Evolutionary conservation across 2,113 vertebrate genomes (phyloP), one percentile per base, ranked within the genome.

Genomic region (Tringa solitaria): DNA sequence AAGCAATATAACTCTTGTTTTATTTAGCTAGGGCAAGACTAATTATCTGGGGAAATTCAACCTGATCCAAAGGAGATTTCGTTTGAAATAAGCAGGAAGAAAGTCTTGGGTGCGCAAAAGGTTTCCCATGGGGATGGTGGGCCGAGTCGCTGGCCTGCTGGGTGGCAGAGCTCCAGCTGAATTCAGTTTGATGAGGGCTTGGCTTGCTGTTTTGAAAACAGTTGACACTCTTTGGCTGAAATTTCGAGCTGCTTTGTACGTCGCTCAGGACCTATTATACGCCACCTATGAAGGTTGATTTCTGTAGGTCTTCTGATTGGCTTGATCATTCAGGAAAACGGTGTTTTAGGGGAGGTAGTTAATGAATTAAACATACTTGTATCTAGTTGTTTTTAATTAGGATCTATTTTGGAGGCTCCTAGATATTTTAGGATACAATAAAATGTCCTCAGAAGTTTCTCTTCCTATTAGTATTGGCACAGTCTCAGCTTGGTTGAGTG

Each of bases 1-100:
- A 68, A 96, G 86, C 70, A 79, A 32, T 96, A 76, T 91, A 96
- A 80, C 81, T 94, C 78, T 67, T 89, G 86, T 89, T 94, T 82
- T 92, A 91, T 97, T 95, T 90, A 95, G 88, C 87, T 90, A 89
- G 90, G 93, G 84, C 81, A 96, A 87, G 91, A 76, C 93, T 96
- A 95, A 92, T 97, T 97, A 95, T 97, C 92, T 94, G 96, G 93
- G 94, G 96, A 96, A 96, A 95, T 95, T 91, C 95, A 96, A 77
- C 85, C 80, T 93, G 94, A 91, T 92, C 77, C 93, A 96, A 87
- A 92, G 69, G 94, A 96, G 87, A 81, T 82, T 90, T 96, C 1
- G 0, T 84, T 90, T 94, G 88, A 96, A 97, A 90, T 92, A 90
- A 97, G 92, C 88, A 96, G 95, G 84, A 96, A 94, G 89, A 96